Conservation (phyloP, 35 echinoderm and acorn worm species). For the Heliocidaris tuberculata region DNA sequence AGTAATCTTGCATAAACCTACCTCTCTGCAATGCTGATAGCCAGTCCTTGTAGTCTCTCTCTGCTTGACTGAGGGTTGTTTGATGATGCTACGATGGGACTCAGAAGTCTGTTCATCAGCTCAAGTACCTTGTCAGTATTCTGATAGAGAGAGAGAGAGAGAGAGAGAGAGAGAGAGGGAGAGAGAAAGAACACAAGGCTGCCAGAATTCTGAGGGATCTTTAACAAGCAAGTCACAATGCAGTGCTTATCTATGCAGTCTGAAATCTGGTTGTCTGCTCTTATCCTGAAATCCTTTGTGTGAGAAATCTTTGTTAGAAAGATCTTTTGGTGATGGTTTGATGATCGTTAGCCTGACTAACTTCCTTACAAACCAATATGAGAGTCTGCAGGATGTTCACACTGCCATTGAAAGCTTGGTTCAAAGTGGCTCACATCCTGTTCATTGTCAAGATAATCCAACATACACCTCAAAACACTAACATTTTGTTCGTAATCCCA, state of each 20-base stretch:
- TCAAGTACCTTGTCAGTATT: conserved; percentile 91
- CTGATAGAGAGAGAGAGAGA: conserved; percentile 34
- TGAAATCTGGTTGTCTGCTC: not conserved
- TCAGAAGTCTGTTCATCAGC: conserved; percentile 86
- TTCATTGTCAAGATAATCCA: not conserved
- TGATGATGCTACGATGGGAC: conserved; percentile 79
- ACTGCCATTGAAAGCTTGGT: not conserved
- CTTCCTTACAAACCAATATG: not conserved
- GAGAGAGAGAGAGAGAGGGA: too few species aligned
- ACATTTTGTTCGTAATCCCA: not conserved
- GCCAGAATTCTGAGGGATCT: not conserved
- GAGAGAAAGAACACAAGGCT: not conserved
- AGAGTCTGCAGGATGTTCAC: not conserved
- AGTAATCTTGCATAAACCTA: not conserved
- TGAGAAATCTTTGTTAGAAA: too few species aligned
- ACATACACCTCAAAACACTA: not conserved
- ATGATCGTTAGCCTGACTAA: too few species aligned
- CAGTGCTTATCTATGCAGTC: not conserved
- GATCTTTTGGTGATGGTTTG: not conserved
- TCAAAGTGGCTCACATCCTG: not conserved
- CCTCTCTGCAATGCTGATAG: conserved; percentile 80
- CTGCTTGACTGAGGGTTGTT: conserved; percentile 82
- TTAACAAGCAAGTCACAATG: not conserved
- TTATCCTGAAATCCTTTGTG: not conserved
- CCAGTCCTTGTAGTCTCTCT: conserved; percentile 69